Evolutionary conservation across 1,140 invertebrate species (phyloP), one percentile per base, ranked within the genome.

Genomic region (Bilobella aurantiaca): DNA sequence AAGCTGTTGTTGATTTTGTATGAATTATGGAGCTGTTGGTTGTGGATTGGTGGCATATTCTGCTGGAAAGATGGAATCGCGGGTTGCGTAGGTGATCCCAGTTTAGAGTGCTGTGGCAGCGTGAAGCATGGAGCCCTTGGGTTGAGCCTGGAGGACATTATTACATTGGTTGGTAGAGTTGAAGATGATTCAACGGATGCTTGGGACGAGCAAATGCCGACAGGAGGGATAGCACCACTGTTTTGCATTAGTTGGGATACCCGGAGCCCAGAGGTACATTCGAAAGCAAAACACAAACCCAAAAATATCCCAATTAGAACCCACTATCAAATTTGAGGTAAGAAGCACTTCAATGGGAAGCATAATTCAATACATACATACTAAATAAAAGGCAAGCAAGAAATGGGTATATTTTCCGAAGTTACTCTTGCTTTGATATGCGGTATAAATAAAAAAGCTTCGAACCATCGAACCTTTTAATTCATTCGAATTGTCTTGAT

Each of bases 61-160:
- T 65, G 63, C 37, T 64, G 63, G 5, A n/a, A 28, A 21, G 29
- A 18, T 21, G 62, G 63, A 46, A 58, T 37, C 46, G 62, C 31
- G 16, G 37, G n/a, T 49, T 61, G 34, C 34, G 34, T 18, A 63
- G 23, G 29, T n/a, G 58, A 27, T 61, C 23, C 61, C 3, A 25
- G 29, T 47, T 65, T 42, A 57, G 66, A 46, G 42, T 65, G 68
- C 37, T 62, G 63, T 23, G 75, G 77, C 49, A 79, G 75, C 66
- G 81, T 81, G 75, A 93, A 93, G 77, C 92, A 89, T 1, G 90
- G 89, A 23, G 91, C 90, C 73, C 90, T 85, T 1, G 90, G 90
- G 79, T 93, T 93, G 58, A 93, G 81, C 58, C 89, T 82, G 34
- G 89, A 91, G 65, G 79, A 77, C 30, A 81, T 77, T 58, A 77